A percentile compares a stretch with the other conserved stretches of the same genome.
Conservation (phyloP, 2,113 vertebrate genomes). For the Ptyas mucosa region DNA sequence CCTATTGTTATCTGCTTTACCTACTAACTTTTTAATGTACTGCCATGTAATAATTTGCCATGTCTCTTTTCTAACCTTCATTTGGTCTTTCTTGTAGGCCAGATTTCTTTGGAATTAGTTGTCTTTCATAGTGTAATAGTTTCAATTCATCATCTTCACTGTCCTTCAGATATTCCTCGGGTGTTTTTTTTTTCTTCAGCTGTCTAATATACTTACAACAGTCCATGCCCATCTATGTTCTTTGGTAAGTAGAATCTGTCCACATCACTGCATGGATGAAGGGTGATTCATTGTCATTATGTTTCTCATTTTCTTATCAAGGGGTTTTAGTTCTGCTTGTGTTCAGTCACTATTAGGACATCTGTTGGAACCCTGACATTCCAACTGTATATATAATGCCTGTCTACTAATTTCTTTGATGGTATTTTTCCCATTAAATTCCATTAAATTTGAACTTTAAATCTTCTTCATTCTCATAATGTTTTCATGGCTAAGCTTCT, state of each 20-base stretch:
- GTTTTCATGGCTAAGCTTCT: not conserved
- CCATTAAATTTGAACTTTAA: not conserved
- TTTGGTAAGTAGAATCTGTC: not conserved
- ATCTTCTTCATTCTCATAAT: not conserved
- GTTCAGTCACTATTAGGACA: not conserved
- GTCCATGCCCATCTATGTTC: not conserved
- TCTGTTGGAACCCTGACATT: not conserved
- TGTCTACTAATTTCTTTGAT: not conserved
- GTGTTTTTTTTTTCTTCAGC: not conserved
- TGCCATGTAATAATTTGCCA: not conserved
- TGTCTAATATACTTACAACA: not conserved
- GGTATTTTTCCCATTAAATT: not conserved
- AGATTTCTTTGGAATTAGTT: not conserved
- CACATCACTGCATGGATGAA: not conserved
- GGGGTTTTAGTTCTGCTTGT: not conserved
- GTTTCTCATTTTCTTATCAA: not conserved
- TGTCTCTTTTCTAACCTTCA: not conserved
- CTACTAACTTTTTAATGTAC: not conserved
- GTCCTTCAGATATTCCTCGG: not conserved
- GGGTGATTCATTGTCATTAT: not conserved
- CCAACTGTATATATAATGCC: not conserved
- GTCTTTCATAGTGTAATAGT: not conserved
- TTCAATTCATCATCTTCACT: not conserved
- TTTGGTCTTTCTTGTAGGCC: not conserved
- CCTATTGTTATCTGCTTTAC: not conserved